These are phyloP conservation scores for Daphoenositta chrysoptera DNA, from an alignment of 2,113 vertebrate species.

Conservation along the genomic window DNA sequence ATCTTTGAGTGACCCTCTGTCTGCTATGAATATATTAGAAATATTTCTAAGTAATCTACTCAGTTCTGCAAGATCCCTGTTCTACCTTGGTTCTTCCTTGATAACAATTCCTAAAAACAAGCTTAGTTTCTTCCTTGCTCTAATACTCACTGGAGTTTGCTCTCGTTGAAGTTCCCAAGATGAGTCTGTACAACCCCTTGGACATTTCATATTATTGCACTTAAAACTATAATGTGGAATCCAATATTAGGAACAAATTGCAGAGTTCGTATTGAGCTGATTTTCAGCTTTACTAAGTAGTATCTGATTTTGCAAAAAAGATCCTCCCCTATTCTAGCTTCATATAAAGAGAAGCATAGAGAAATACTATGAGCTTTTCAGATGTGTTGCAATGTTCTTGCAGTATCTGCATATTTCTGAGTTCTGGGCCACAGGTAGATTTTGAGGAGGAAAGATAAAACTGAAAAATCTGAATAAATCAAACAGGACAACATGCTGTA, in stretches of 20 bases:
- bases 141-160: not conserved
- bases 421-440: not conserved
- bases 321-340: not conserved
- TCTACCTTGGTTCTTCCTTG: not conserved
- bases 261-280: not conserved
- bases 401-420: not conserved
- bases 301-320: not conserved
- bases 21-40: not conserved
- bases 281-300: not conserved
- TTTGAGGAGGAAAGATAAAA: not conserved
- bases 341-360: not conserved
- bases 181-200: not conserved
- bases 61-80: not conserved
- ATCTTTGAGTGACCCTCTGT: not conserved
- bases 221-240: not conserved
- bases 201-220: not conserved
- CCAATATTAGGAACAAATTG: not conserved
- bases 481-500: not conserved
- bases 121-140: not conserved
- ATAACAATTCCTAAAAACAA: not conserved
- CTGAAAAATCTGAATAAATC: not conserved
- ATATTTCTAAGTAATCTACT: not conserved
- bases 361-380: not conserved
- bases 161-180: not conserved
- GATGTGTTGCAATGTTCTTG: not conserved